Base-by-base conservation (phyloP, 2,888 invertebrate species). In the Xanthia icteritia region DNA sequence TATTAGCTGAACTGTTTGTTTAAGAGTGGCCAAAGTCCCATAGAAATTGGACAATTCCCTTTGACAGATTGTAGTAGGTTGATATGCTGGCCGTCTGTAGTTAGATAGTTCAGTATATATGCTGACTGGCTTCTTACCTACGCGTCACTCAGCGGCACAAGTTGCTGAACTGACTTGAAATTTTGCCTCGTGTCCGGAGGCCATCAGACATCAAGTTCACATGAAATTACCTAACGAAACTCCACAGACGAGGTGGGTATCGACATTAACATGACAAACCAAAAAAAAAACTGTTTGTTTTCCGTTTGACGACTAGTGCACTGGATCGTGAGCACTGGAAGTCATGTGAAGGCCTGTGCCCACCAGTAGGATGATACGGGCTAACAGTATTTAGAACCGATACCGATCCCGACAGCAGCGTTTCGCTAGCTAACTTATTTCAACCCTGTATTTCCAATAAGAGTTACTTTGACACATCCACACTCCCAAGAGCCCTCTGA, bases 401-500 rank as follows among this genome's bases (percentile, higher is more conserved):
- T 45, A 15, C 0, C 20, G 1, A 54, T 54, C 42, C 42, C 1
- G 1, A 42, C 11, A 9, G 42, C 11, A 42, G 11, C 42, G n/a
- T n/a, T 64, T 15, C 15, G 17, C 42, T 65, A 65, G 39, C 42
- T 27, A 20, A 65, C 17, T 27, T 65, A 27, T 20, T n/a, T 42
- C 4, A 23, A 63, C 23, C 8, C n/a, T 11, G 6, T 65, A n/a
- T n/a, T 64, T 42, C 5, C 20, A 20, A 20, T 20, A 27, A 17
- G 23, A 56, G n/a, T 17, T 54, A 23, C 17, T 63, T 15, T 70
- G 42, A 17, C 31, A 36, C 27, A 58, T 77, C 42, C 15, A 67
- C 48, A 51, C 76, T 42, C 39, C 15, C 15, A 63, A 81, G 20
- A 65, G 20, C 36, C 3, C 36, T 69, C 68, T 58, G 45, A n/a